Evolutionary conservation across 2,113 vertebrate species (phyloP), one percentile per base, ranked within the genome.

Genomic region (Festucalex cinctus): DNA sequence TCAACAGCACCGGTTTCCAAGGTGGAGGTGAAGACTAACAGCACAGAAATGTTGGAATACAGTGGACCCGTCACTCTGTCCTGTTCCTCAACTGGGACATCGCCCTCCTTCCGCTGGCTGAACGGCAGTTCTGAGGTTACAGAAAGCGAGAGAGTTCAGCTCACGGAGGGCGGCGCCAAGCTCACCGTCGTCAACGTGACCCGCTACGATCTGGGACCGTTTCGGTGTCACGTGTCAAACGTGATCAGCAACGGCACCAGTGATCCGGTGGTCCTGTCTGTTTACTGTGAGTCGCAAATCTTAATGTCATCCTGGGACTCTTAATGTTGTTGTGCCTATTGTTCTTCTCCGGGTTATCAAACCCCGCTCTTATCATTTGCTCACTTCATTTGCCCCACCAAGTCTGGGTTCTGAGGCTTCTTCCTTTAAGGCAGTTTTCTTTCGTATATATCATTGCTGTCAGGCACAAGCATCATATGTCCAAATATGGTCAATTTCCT

Each of bases 281-380:
- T 86, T 58, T 79, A n/a, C 75, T 88, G 88, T 88, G 66, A 88
- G 84, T 83, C 54, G 16, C 12, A 57, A 57, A 32, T 14, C 12
- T 54, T 54, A 24, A 2, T 24, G 9, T 54, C 51, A 54, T 46
- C 17, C 17, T 16, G 9, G 39, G 10, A 10, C 9, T 41, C 2
- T 41, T 41, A 41, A 4, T 46, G 44, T 19, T 19, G 3, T 6
- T 46, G 2, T 17, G 43, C 3, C 43, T 13, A 4, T 19, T 46
- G 9, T n/a, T 9, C 9, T 49, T 9, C 9, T 20, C 48, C 28
- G 2, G 28, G 28, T 32, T 32, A 4, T 4, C 28, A 32, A 32
- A 32, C 28, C 28, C 4, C 28, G n/a, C n/a, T n/a, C 28, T 4
- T 32, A 32, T 41, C 39, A 41, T 9, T 41, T 12, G 39, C 39